These are phyloP conservation scores for Heterochromis multidens DNA, from an alignment of 2,113 vertebrate genomes.

Conservation along the genomic window DNA sequence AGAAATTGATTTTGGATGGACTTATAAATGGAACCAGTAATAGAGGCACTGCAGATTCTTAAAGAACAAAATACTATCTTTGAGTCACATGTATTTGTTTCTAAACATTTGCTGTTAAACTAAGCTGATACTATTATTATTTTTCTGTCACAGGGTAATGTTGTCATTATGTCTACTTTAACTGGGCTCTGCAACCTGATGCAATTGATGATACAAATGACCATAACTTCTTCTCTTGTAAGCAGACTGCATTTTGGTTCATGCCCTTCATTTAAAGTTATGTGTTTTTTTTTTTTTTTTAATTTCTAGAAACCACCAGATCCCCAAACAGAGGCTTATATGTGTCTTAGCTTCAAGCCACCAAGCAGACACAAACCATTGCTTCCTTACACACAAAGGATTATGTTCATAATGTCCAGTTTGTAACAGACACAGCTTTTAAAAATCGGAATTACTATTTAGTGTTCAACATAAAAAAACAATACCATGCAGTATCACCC, in stretches of 20 bases:
- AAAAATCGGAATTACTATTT: not conserved
- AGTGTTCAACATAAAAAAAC: not conserved
- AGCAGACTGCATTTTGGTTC: not conserved
- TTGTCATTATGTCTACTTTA: not conserved
- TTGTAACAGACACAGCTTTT: not conserved
- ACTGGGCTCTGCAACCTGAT: not conserved
- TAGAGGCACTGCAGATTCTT: not conserved
- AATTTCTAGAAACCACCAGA: not conserved
- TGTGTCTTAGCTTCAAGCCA: not conserved
- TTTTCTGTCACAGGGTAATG: not conserved
- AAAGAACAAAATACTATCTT: not conserved
- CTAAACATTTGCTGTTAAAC: not conserved
- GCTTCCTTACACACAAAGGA: too few relatives aligned
- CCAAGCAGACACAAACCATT: not conserved
- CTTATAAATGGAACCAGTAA: not conserved
- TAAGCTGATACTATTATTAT: not conserved
- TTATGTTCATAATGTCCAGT: not conserved
- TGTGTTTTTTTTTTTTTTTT: not conserved
- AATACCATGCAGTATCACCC: not conserved
- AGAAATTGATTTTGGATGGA: not conserved
- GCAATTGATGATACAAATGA: not conserved
- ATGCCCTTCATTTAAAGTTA: not conserved
- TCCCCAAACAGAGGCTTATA: not conserved
- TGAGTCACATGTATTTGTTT: not conserved
- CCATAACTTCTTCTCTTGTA: not conserved